Evolutionary conservation across 2,888 invertebrate genomes (phyloP), one percentile per base, ranked within the genome.

Genomic region (Cerastis leucographa): DNA sequence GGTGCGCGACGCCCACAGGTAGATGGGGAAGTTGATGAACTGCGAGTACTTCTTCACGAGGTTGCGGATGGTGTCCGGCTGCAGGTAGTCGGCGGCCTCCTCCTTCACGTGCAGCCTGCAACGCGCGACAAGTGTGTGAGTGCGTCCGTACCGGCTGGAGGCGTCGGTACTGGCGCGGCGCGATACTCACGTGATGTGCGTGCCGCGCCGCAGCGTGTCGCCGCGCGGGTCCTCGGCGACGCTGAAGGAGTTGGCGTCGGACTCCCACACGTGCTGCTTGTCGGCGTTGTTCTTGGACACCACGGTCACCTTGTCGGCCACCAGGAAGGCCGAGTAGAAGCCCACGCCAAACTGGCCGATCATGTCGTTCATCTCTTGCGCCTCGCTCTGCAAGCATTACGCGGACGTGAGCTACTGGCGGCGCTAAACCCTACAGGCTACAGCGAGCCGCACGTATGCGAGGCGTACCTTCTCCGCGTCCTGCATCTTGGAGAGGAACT

Each of bases 301-400:
- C 2, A 99, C 99, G 69, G 99, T 98, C 66, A 99, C 99, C 90
- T 98, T 98, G 94, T 99, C 99, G 46, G 99, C 99, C 77, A 99
- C 99, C 93, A 99, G 97, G 97, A 99, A 99, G 5, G 99, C 98
- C 0, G 99, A 99, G 96, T 99, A 99, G 97, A 99, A 99, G 80
- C 99, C 99, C 87, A 99, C 99, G 93, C 99, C 99, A 97, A 99
- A 99, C 96, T 99, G 99, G 8, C 99, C 99, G 96, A 99, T 99
- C 98, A 99, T 98, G 96, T 99, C 99, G 93, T 98, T 99, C 96
- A 98, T 97, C 93, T 99, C 99, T 91, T 98, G 97, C 59, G 92
- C 91, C 87, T 88, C 92, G 80, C 90, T 87, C 97, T 95, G 91
- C 71, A 74, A 78, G 29, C 67, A 68, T 25, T n/a, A n/a, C 19